phyloP scores from a whole-genome alignment of 2,113 vertebrate species.

The Heloderma charlesbogerti region DNA sequence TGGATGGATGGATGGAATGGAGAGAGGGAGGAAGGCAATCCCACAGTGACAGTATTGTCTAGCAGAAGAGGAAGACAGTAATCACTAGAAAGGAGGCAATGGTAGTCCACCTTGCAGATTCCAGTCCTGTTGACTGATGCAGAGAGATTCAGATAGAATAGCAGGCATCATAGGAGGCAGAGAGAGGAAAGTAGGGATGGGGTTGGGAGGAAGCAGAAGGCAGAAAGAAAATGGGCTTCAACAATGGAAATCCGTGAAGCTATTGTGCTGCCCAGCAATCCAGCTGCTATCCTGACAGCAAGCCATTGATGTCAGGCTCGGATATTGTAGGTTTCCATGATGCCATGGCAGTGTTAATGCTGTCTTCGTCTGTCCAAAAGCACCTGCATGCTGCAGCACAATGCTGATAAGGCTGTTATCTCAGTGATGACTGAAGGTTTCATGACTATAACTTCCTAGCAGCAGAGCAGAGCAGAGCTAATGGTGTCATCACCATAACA shows the following conservation, averaged over 20 bases:
- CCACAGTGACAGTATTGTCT: background rate
- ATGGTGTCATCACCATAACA: conserved; percentile 10
- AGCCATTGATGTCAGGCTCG: conserved; percentile 31
- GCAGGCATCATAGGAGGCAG: background rate
- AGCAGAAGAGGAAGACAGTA: background rate
- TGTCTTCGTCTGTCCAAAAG: conserved; percentile 35
- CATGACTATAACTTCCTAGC: conserved; percentile 12
- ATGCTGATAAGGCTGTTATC: conserved; percentile 27
- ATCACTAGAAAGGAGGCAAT: background rate
- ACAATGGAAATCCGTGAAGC: background rate
- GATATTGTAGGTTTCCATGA: conserved; percentile 28
- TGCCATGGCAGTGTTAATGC: conserved; percentile 9
- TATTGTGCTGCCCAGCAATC: background rate
- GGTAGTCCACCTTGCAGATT: background rate
- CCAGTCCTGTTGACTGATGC: background rate
- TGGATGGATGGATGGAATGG: background rate
- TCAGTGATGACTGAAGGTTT: conserved; percentile 33
- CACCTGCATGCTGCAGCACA: background rate
- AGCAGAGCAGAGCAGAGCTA: background rate
- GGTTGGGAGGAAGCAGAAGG: background rate
- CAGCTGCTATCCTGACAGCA: conserved; percentile 32
- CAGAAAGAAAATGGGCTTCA: conserved; percentile 31
- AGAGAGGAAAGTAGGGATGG: background rate
- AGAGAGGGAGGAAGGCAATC: background rate
- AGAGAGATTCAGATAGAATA: conserved; percentile 17